A percentile compares a stretch with the other conserved stretches of the same genome.
These are phyloP conservation scores for Leucoraja erinaceus DNA, from an alignment of 2,113 vertebrate species.

Conservation along the genomic window DNA sequence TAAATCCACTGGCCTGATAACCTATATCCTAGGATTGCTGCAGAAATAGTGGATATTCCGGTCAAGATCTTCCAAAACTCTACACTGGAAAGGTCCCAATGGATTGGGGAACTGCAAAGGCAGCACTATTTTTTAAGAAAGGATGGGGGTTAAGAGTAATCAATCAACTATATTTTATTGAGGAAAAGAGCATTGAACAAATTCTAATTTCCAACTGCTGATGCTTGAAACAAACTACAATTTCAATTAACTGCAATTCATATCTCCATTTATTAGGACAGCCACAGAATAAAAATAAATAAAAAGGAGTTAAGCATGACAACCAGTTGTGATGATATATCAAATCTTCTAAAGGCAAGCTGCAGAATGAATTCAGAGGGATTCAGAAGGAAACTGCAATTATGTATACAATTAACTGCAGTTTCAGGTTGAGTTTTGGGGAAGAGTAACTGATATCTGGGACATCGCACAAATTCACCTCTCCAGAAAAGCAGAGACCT, in stretches of 20 bases:
- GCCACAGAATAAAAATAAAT: not conserved
- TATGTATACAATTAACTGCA: not conserved
- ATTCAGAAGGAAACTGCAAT: not conserved
- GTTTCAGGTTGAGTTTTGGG: not conserved
- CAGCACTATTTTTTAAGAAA: too few relatives aligned
- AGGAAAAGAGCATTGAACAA: too few relatives aligned
- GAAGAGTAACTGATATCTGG: not conserved
- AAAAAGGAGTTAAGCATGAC: not conserved
- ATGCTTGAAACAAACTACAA: not conserved
- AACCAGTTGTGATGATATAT: not conserved
- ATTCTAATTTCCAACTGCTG: not conserved
- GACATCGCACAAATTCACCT: too few relatives aligned
- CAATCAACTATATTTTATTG: too few relatives aligned
- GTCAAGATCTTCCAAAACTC: too few relatives aligned
- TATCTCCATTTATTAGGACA: not conserved
- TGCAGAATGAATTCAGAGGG: not conserved
- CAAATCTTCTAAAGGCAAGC: not conserved
- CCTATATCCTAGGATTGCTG: too few relatives aligned
- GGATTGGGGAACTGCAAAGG: too few relatives aligned
- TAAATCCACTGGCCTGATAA: too few relatives aligned
- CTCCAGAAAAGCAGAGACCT: not conserved
- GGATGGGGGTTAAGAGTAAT: too few relatives aligned
- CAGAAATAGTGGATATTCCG: too few relatives aligned
- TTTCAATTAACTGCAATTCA: not conserved
- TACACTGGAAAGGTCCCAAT: too few relatives aligned